phyloP scores from a whole-genome alignment of 2,113 vertebrate species.

The Pristiophorus japonicus region DNA sequence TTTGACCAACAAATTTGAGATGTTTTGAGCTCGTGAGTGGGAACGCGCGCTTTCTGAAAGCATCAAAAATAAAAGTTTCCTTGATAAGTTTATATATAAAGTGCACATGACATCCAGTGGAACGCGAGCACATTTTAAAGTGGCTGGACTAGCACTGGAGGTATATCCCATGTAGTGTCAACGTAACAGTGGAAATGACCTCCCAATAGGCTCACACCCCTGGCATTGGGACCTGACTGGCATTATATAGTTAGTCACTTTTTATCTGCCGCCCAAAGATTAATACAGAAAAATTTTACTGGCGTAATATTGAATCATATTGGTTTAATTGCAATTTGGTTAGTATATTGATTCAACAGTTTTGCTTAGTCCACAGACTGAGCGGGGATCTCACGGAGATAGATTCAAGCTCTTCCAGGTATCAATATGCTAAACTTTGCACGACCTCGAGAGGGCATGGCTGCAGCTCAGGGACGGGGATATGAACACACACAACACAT shows the following conservation, averaged over 20 bases:
- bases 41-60: neutral
- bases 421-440: neutral
- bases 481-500: neutral
- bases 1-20: too few relatives aligned
- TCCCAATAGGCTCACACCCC: neutral
- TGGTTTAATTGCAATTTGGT: neutral
- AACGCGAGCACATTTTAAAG: neutral
- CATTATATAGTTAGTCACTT: neutral
- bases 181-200: neutral
- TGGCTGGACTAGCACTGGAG: neutral
- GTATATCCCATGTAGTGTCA: neutral
- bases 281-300: neutral
- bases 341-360: neutral
- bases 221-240: neutral
- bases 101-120: neutral
- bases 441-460: neutral
- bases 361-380: neutral
- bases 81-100: neutral
- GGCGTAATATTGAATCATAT: neutral
- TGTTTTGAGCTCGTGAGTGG: neutral
- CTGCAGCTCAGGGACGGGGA: neutral
- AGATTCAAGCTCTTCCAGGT: neutral
- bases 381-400: neutral
- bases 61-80: neutral
- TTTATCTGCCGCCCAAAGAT: neutral